phyloP scores from a whole-genome alignment of 2,113 vertebrate genomes.

The Oncorhynchus tshawytscha region DNA sequence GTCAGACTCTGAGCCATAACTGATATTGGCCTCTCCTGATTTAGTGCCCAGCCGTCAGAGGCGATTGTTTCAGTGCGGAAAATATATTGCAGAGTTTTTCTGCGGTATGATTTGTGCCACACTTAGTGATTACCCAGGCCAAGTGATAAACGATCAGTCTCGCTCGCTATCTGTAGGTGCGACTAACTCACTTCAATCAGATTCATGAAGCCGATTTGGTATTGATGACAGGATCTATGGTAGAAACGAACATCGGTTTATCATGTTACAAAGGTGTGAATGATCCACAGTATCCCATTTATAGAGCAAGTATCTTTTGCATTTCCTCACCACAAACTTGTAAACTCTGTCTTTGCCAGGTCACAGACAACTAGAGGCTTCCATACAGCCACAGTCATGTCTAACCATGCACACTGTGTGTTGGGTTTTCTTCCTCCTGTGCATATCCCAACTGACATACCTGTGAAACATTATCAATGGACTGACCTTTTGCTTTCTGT shows the following conservation, averaged over 20 bases:
- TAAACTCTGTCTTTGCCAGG: neutral
- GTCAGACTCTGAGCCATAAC: neutral
- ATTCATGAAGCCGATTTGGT: neutral
- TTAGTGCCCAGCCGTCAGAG: neutral
- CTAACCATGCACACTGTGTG: neutral
- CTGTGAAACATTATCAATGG: neutral
- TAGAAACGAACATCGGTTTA: neutral
- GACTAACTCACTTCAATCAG: neutral
- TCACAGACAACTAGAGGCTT: neutral
- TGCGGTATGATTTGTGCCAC: neutral
- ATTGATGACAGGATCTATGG: neutral
- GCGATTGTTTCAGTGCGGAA: neutral
- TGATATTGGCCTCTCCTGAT: constrained; percentile 1
- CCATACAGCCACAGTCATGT: neutral
- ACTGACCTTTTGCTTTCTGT: neutral
- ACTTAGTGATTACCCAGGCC: neutral
- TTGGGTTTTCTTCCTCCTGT: neutral
- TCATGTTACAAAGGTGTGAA: neutral
- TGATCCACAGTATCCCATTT: neutral
- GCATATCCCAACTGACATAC: neutral
- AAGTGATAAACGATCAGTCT: neutral
- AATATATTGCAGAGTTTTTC: neutral
- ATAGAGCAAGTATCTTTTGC: neutral
- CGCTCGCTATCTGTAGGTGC: neutral
- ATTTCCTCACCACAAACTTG: neutral